Percentiles rank a stretch among this genome's conserved stretches.
phyloP scores from a whole-genome alignment of 2,113 vertebrate genomes.

The Neoarius graeffei region DNA sequence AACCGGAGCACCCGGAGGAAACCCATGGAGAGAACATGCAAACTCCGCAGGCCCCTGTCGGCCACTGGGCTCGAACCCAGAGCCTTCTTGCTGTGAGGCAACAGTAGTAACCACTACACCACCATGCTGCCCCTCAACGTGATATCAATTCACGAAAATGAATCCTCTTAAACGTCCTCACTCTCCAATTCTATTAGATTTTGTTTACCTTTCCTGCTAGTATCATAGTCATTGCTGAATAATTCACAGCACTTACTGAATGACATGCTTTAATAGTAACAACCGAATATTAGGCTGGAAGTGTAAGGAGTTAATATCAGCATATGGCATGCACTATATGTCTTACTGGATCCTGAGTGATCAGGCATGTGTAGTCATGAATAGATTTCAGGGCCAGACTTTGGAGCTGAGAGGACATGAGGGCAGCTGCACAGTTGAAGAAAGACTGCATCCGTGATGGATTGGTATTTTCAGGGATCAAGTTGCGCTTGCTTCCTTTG shows the following conservation, averaged over 20 bases:
- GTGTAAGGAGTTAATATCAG: background rate
- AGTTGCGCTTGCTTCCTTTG: constrained; percentile 73
- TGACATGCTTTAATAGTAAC: background rate
- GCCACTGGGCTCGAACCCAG: too few relatives aligned
- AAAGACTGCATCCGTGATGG: constrained; percentile 76
- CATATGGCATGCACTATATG: background rate
- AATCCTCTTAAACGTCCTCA: background rate
- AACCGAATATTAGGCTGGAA: background rate
- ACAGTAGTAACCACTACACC: too few relatives aligned
- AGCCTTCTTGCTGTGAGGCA: too few relatives aligned
- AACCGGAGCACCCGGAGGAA: too few relatives aligned
- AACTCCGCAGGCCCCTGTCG: too few relatives aligned
- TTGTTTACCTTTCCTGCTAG: background rate
- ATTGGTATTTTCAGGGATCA: constrained; percentile 70
- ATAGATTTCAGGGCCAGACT: constrained; percentile 78
- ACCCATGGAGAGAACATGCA: too few relatives aligned
- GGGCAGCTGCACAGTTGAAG: constrained; percentile 76
- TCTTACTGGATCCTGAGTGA: constrained; percentile 77
- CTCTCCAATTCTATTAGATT: background rate
- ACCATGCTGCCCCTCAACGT: background rate
- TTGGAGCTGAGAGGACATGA: constrained; percentile 86
- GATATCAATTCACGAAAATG: background rate
- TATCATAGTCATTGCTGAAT: background rate
- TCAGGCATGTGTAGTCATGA: constrained; percentile 80
- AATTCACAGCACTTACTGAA: background rate